Conservation (phyloP, 23 tunicate species). For the Trididemnum clinides region DNA sequence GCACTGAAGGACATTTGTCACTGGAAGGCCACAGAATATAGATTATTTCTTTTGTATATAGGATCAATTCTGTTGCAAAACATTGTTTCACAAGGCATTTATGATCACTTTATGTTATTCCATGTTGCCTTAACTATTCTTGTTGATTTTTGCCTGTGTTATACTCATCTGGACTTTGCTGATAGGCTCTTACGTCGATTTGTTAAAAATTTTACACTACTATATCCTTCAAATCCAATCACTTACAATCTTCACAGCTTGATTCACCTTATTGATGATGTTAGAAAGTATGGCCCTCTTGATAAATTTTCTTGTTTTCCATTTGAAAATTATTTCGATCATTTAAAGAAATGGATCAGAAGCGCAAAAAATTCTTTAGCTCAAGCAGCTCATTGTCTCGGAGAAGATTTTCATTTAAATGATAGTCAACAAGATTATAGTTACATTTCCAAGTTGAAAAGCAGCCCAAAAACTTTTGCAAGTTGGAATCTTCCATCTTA, state of each 20-base stretch:
- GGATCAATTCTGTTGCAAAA: background rate
- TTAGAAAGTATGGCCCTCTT: background rate
- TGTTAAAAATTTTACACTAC: background rate
- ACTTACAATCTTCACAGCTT: background rate
- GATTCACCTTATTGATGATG: background rate
- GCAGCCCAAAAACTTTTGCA: no score
- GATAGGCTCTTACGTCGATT: background rate
- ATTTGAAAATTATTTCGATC: background rate
- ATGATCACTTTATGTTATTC: background rate
- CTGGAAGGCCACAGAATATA: constrained; percentile 1
- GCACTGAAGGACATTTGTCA: background rate
- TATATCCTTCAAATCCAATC: background rate
- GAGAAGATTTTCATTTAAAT: background rate
- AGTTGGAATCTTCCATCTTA: no score
- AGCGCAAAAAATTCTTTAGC: background rate
- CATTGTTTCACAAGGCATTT: background rate
- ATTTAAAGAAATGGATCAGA: background rate
- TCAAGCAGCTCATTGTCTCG: background rate
- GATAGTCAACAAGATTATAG: no score
- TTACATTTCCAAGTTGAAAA: background rate
- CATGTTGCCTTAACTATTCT: background rate
- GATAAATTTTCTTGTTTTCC: background rate
- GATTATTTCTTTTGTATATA: background rate
- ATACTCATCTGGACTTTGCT: background rate
- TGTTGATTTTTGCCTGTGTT: background rate